Base-by-base conservation (phyloP, 2,113 vertebrate genomes). In the Leuciscus idus region DNA sequence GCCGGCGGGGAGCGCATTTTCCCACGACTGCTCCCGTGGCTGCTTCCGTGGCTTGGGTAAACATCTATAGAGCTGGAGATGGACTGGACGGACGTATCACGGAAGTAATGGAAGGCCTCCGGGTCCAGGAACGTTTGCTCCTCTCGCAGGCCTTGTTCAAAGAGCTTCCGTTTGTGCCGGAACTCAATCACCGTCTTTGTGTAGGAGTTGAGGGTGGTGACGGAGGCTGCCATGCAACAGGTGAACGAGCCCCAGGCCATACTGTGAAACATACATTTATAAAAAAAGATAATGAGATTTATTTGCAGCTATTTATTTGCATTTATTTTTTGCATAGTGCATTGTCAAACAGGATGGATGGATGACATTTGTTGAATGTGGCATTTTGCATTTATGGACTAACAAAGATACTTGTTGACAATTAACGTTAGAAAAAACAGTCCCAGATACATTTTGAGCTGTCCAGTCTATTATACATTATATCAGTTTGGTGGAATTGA, bases 121-220 rank as follows among this genome's bases (percentile, higher is more conserved):
- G 96, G 96, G 91, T 98, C 97, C 87, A 97, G 94, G 95, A 96
- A 97, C 91, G 95, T 96, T 90, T 97, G 97, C 91, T 98, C 97
- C 93, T 98, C 97, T 46, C 96, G 95, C 84, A 97, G 97, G 85
- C 96, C 96, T 94, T 97, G 97, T 94, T 98, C 97, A 50, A 98
- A 98, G 86, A 98, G 95, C 93, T 98, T 98, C 84, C 97, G 95
- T 88, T 99, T 99, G 95, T 98, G 97, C 26, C 97, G 94, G 94
- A 99, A 99, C 95, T 99, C 98, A 50, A 99, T 97, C 90, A 99
- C 98, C 4, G 97, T 99, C 95, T 99, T 99, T 86, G 98, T 99
- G 95, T 99, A 99, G 88, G 98, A 99, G 96, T 99, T 99, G 92
- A 99, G 95, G 21, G 98, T 99, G 93, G 98, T 99, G 93, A 99